Evolutionary conservation across 2,888 invertebrate species (phyloP), one percentile per base, ranked within the genome.

Genomic region (Proisotoma minuta): DNA sequence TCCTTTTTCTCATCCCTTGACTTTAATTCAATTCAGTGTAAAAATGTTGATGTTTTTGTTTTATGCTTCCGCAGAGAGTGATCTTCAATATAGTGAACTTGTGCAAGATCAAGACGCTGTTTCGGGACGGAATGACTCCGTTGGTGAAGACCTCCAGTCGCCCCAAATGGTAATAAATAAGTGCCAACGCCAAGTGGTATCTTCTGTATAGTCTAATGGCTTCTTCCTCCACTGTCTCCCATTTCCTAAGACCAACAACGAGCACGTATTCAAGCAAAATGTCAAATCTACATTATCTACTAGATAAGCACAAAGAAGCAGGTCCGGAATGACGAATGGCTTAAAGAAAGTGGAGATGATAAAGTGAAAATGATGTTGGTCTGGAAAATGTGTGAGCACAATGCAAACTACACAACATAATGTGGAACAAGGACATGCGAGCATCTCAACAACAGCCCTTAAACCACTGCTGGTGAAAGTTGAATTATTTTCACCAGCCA

Each of bases 81-180:
- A 88, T 99, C 74, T 95, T 99, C 79, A 96, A 97, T 78, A 86
- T 99, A 62, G 94, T 98, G 1, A 99, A 99, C 80, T 87, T 98
- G 69, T 94, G 94, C 73, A 97, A 97, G 79, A 87, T 86, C 68
- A 85, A 88, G 69, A 95, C 91, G 74, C 81, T 97, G 51, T 97
- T 90, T 77, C 87, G 90, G 71, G 85, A 86, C 28, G 90, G 92
- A 1, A 88, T 97, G 86, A 94, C 96, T 2, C 98, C 98, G 0
- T 79, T 99, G 52, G 93, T 97, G 0, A 91, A 91, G 76, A 95
- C 95, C 18, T 88, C 90, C 1, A 91, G 89, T 71, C 83, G 94
- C 57, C 88, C 88, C 22, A 91, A 90, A 79, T 98, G 98, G 97
- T 93, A 82, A 80, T 81, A 50, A 61, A 61, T 40, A 39, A 40